Percentiles rank a stretch among this genome's conserved stretches.
These are phyloP conservation scores for Ptychoptera contaminata DNA, from an alignment of 2,888 invertebrate genomes.

Conservation along the genomic window DNA sequence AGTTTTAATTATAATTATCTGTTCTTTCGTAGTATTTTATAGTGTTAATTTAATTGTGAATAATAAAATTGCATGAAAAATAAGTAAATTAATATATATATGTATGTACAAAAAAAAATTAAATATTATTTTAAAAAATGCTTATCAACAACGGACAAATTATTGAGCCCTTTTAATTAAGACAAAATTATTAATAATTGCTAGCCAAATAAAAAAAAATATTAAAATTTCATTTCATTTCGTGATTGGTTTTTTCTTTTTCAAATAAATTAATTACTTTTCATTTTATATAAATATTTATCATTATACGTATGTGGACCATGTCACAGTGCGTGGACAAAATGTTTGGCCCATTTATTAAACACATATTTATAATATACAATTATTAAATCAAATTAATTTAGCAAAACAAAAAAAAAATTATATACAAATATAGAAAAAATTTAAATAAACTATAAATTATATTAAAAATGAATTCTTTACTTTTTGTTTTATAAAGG, in stretches of 20 bases:
- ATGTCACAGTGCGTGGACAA: slow-evolving; percentile 11
- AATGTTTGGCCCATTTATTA: slow-evolving; percentile 10
- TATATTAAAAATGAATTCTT: slow-evolving; percentile 4
- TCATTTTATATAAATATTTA: background rate
- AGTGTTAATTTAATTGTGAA: background rate
- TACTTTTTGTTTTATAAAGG: slow-evolving; percentile 3
- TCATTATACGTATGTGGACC: slow-evolving; percentile 6
- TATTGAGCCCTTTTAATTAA: slow-evolving; percentile 4
- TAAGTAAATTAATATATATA: background rate
- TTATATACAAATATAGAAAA: background rate
- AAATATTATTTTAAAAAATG: background rate
- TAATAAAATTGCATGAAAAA: background rate
- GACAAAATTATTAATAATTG: background rate
- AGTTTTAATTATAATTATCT: background rate
- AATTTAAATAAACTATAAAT: background rate
- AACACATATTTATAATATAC: too few relatives aligned
- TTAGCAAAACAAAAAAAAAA: slow-evolving; percentile 2
- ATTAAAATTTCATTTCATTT: too few relatives aligned
- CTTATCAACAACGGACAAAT: slow-evolving; percentile 1
- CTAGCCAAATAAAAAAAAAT: background rate
- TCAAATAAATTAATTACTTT: background rate
- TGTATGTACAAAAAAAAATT: background rate
- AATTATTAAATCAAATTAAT: too few relatives aligned
- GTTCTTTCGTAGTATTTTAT: background rate
- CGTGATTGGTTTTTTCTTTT: background rate